Conservation (phyloP, 2,888 invertebrate species). For the Aromia moschata region DNA sequence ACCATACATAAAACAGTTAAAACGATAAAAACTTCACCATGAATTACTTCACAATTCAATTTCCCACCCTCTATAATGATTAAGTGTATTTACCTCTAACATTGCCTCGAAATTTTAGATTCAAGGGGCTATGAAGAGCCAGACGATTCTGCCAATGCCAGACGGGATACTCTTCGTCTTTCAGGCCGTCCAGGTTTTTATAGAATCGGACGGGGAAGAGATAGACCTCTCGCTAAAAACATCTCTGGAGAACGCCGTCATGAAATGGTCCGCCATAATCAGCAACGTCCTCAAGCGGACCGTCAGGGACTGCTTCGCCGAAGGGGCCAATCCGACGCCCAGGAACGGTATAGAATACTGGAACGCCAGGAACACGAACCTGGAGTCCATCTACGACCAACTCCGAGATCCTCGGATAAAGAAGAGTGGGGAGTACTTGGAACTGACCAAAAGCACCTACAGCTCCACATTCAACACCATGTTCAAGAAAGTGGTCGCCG, state of each 20-base stretch:
- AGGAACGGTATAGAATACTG: conserved; percentile 81
- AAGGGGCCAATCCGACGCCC: conserved; percentile 77
- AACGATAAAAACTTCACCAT: too few species aligned
- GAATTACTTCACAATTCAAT: too few species aligned
- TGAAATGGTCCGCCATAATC: conserved; percentile 79
- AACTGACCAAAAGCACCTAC: conserved; percentile 83
- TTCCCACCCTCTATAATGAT: too few species aligned
- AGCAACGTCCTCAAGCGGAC: conserved; percentile 82
- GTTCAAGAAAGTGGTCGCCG: conserved; percentile 80
- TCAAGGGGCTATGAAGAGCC: conserved; percentile 84
- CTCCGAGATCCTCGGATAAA: conserved; percentile 83
- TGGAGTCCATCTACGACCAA: conserved; percentile 89
- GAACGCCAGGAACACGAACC: conserved; percentile 77
- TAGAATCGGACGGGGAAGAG: conserved; percentile 65
- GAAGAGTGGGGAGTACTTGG: conserved; percentile 77
- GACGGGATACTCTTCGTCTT: conserved; percentile 77
- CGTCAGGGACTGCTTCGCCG: conserved; percentile 70
- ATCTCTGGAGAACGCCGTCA: conserved; percentile 84
- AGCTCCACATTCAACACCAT: conserved; percentile 79
- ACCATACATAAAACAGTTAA: too few species aligned
- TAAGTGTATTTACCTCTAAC: too few species aligned
- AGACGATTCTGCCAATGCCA: conserved; percentile 88
- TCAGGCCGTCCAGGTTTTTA: conserved; percentile 66
- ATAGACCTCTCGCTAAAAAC: conserved; percentile 78
- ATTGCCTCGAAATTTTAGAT: conserved; percentile 63